Evolutionary conservation across 2,888 invertebrate genomes (phyloP).

Genomic region (Orthosia incerta): DNA sequence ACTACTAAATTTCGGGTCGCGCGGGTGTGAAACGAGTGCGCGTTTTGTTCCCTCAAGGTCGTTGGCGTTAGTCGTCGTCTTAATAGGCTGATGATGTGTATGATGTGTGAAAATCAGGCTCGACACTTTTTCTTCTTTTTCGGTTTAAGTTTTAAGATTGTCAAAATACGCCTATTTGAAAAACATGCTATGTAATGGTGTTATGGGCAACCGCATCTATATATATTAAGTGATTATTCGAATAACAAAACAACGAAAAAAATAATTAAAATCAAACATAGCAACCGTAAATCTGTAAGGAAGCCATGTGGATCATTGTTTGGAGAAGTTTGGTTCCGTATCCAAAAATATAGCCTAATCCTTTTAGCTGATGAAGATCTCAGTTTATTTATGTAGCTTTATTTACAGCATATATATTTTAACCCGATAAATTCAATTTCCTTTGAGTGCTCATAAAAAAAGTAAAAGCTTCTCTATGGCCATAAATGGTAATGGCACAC

Average conservation of each 20-base stretch:
- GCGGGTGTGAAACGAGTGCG: too few relatives aligned
- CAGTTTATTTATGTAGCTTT: conserved; percentile 38
- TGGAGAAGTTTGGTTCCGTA: conserved; percentile 5
- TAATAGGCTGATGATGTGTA: too few relatives aligned
- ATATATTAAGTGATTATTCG: neutral
- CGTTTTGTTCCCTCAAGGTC: too few relatives aligned
- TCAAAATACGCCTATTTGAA: too few relatives aligned
- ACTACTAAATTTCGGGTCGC: too few relatives aligned
- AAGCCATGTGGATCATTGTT: neutral
- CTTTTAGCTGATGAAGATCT: conserved; percentile 52
- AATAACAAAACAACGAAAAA: too few relatives aligned
- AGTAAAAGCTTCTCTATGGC: conserved; percentile 44
- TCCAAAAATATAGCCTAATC: conserved; percentile 22
- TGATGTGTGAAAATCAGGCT: too few relatives aligned
- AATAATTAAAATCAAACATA: neutral
- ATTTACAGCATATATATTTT: conserved; percentile 50
- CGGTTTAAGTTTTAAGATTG: too few relatives aligned
- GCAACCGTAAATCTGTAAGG: neutral
- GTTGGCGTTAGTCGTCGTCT: too few relatives aligned
- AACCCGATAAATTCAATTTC: conserved; percentile 60
- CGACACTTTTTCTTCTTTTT: too few relatives aligned
- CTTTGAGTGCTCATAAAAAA: conserved; percentile 62
- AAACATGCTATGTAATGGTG: too few relatives aligned
- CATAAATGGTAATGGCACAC: conserved; percentile 48
- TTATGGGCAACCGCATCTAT: too few relatives aligned